phyloP scores from a whole-genome alignment of 2,113 vertebrate species.

The Megaceryle maxima region DNA sequence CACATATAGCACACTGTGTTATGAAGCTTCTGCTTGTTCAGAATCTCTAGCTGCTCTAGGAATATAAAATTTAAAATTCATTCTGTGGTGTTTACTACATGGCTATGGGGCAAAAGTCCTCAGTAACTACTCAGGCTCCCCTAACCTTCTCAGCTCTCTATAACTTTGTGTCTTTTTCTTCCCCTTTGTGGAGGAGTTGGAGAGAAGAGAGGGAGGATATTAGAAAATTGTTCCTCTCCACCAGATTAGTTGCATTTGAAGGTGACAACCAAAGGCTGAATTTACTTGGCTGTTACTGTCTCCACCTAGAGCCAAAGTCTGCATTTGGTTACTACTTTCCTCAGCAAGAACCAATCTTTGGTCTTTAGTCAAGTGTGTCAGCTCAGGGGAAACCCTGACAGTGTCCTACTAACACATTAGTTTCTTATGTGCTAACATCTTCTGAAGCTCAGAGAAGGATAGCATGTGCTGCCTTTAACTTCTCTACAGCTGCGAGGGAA shows the following conservation, averaged over 20 bases:
- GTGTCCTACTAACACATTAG: background rate
- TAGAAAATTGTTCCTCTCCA: background rate
- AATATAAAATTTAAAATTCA: background rate
- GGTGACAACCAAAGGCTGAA: background rate
- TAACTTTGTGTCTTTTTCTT: background rate
- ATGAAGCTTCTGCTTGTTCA: background rate
- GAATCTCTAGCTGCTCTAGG: background rate
- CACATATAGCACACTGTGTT: fast-evolving
- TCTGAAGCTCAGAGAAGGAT: background rate
- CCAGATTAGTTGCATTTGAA: background rate
- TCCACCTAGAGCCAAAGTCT: background rate
- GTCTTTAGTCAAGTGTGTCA: background rate
- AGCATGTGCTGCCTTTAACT: fast-evolving
- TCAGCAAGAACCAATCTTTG: background rate
- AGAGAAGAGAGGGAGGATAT: background rate
- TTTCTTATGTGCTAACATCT: background rate
- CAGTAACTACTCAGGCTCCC: background rate
- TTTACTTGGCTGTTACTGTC: background rate
- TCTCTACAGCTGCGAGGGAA: background rate
- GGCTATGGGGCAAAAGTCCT: background rate
- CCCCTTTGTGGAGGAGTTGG: background rate
- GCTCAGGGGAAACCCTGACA: background rate
- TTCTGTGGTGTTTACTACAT: background rate
- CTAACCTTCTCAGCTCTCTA: background rate
- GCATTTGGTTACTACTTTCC: background rate